Base-by-base conservation (phyloP, 2,888 invertebrate genomes). In the Steinernema carpocapsae region DNA sequence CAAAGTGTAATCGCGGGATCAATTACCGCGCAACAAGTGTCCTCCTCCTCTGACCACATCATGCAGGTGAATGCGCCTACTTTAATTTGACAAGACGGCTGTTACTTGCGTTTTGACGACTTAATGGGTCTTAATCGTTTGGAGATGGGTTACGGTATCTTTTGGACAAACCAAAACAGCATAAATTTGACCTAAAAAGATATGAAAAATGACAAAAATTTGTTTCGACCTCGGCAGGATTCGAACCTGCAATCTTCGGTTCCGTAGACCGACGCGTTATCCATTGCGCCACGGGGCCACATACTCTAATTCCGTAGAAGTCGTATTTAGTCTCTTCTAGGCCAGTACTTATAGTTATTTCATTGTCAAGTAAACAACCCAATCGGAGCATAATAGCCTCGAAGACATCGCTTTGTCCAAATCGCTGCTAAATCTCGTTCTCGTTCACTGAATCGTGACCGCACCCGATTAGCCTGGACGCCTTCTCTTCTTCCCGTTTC, bases 381-480 rank as follows among this genome's bases (percentile, higher is more conserved):
- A 48, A 17, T 48, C 17, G 32, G 32, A n/a, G 17, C 32, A 29
- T 64, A 64, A 64, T 64, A 29, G 64, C 4, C 64, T 17, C 64
- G 32, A 37, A 32, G 32, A 17, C 64, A n/a, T 32, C 64, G 64
- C 64, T 64, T 64, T 64, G 64, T 64, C 64, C 64, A 26, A 26
- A 64, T 64, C 64, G 24, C n/a, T 19, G 19, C 32, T 29, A 32
- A 64, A 52, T n/a, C 52, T 22, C 10, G 3, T 10, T 37, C 12
- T 64, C 64, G 64, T 32, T 32, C 64, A 64, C 29, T 19, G 29
- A 64, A 64, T 64, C 64, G 32, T 64, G 64, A 64, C 64, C 64
- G 64, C 64, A 64, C 64, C 64, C 64, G 64, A 64, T 64, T 64
- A 64, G 64, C 64, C 64, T 17, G 29, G 37, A 32, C 64, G 64